phyloP scores from a whole-genome alignment of 2,113 vertebrate species.

The Corapipo altera region DNA sequence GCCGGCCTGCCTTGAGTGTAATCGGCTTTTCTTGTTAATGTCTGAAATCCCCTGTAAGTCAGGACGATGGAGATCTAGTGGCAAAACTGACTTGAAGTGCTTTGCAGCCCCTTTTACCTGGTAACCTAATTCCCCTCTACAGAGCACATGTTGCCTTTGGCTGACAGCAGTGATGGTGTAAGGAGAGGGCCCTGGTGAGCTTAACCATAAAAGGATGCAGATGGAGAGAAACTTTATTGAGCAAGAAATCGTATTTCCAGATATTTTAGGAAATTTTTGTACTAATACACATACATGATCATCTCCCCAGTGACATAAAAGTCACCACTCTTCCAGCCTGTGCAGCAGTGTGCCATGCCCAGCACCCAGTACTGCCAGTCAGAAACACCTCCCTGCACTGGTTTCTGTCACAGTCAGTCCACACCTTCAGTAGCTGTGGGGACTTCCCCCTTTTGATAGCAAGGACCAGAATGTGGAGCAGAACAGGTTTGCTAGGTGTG shows the following conservation, averaged over 20 bases:
- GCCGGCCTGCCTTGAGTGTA: background rate
- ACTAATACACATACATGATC: background rate
- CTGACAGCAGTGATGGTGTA: background rate
- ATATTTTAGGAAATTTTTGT: background rate
- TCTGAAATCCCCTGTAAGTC: constrained; percentile 55
- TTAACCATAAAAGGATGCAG: background rate
- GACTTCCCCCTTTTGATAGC: background rate
- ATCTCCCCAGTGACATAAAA: background rate
- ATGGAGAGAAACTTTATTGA: background rate
- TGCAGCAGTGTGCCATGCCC: background rate
- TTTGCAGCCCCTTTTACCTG: background rate
- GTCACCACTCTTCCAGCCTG: background rate
- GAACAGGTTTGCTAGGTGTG: background rate
- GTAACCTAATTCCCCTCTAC: background rate
- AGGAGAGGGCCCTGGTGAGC: background rate
- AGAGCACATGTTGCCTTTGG: background rate
- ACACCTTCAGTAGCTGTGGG: rapidly evolving
- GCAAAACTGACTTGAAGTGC: background rate
- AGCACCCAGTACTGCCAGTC: background rate
- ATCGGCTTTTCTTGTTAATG: constrained; percentile 57
- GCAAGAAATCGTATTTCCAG: background rate
- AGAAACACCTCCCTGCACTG: background rate
- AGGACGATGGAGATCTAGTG: background rate
- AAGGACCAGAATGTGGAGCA: background rate
- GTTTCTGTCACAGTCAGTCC: background rate